Conservation (phyloP, 2,888 invertebrate species). For the Drosophila ustulata region DNA sequence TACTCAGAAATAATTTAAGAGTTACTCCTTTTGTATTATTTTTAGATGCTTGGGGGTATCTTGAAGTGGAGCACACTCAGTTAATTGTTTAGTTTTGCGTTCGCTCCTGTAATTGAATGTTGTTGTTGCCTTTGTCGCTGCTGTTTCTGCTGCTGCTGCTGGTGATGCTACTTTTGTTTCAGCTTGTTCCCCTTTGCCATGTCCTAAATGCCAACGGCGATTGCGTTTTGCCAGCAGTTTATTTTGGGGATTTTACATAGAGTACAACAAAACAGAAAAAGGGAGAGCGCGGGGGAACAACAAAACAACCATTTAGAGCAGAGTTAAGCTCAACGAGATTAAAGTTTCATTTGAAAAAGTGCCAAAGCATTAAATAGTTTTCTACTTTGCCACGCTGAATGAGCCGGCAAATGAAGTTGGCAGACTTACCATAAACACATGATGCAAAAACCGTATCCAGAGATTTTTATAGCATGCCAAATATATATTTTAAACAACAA, state of each 20-base stretch:
- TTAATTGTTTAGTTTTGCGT: constrained; percentile 27
- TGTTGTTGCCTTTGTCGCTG: constrained; percentile 28
- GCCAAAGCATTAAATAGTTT: constrained; percentile 68
- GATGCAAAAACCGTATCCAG: background rate
- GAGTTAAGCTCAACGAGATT: constrained; percentile 41
- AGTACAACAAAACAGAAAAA: constrained; percentile 4
- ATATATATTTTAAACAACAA: constrained; percentile 1
- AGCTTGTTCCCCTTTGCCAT: constrained; percentile 20
- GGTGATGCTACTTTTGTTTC: constrained; percentile 17
- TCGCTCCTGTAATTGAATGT: constrained; percentile 56
- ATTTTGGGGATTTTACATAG: constrained; percentile 42
- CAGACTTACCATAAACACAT: constrained; percentile 22
- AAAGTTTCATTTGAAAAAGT: constrained; percentile 70
- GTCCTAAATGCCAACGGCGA: constrained; percentile 67
- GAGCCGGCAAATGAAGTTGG: constrained; percentile 36
- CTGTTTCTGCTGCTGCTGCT: constrained; percentile 20
- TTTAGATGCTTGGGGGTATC: background rate
- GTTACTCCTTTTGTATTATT: background rate
- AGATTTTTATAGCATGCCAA: background rate
- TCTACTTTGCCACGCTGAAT: constrained; percentile 35
- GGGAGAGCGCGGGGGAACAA: background rate
- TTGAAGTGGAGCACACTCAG: background rate
- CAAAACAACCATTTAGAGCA: constrained; percentile 1
- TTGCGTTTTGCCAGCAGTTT: constrained; percentile 64
- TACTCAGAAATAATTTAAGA: no score